These are phyloP conservation scores for Barbus barbus DNA, from an alignment of 2,113 vertebrate genomes.

Conservation along the genomic window DNA sequence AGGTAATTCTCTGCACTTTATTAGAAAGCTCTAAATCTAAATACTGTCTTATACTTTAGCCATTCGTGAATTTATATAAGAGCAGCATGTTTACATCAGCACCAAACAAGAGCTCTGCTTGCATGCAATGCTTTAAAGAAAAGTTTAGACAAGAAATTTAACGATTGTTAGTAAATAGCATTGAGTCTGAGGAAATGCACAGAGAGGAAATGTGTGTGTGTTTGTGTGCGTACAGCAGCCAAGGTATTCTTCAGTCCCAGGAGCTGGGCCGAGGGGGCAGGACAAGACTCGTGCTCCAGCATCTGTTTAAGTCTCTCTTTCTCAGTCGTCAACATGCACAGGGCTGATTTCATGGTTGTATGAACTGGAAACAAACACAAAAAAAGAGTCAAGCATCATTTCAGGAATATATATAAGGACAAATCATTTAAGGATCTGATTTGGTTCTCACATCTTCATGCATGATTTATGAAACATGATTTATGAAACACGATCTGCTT, in stretches of 20 bases:
- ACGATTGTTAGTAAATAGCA: constrained; percentile 37
- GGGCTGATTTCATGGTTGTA: constrained; percentile 86
- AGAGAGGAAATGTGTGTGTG: constrained; percentile 21
- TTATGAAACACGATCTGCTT: not conserved
- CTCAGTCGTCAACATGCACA: constrained; percentile 84
- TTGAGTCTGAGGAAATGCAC: constrained; percentile 7
- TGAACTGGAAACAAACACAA: constrained; percentile 71
- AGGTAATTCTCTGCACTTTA: not conserved
- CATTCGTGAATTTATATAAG: not conserved
- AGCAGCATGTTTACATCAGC: not conserved
- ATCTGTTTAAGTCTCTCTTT: constrained; percentile 87
- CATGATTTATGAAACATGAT: not conserved
- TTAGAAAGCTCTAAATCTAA: not conserved
- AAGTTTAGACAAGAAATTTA: not conserved
- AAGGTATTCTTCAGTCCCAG: constrained; percentile 89
- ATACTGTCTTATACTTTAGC: not conserved
- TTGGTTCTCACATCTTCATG: not conserved
- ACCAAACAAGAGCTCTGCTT: not conserved
- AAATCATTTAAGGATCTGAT: not conserved
- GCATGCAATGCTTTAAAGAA: constrained; percentile 21
- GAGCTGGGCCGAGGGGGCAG: constrained; percentile 85
- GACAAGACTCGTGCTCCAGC: constrained; percentile 81
- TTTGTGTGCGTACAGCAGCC: constrained; percentile 79
- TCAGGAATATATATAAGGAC: not conserved
- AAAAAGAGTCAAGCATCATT: constrained; percentile 24